A percentile compares a stretch with the other conserved stretches of the same genome.
Evolutionary conservation across 2,797 vertebrate genomes (phyloP).

Genomic region (Squalus acanthias): DNA sequence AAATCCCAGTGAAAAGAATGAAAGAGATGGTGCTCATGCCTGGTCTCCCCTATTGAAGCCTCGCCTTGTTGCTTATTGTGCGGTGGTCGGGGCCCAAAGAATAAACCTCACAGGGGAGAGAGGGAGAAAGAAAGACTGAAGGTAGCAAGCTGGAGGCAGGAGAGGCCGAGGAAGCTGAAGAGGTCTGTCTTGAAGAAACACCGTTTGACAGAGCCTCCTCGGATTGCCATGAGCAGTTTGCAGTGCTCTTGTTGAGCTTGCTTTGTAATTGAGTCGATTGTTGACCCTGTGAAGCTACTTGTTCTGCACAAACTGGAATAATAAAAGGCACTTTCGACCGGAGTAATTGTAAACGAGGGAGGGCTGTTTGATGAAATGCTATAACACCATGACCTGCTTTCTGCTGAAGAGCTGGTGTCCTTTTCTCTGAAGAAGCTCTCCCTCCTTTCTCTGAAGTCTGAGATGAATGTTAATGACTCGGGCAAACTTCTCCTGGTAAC

Average conservation of each 20-base stretch:
- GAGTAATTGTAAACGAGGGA: background rate
- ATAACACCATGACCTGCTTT: background rate
- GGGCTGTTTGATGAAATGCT: background rate
- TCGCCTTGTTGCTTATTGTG: background rate
- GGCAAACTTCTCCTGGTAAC: background rate
- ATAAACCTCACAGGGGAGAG: background rate
- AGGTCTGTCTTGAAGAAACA: background rate
- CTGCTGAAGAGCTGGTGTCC: background rate
- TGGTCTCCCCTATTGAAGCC: background rate
- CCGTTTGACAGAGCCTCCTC: conserved; percentile 50
- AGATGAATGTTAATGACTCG: conserved; percentile 1
- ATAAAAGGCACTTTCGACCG: conserved; percentile 8
- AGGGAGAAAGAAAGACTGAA: background rate
- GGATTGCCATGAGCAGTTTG: conserved; percentile 52
- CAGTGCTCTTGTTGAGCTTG: conserved; percentile 61
- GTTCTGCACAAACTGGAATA: conserved; percentile 9
- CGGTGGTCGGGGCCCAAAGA: background rate
- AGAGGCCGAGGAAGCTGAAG: background rate
- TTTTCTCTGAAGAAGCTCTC: background rate
- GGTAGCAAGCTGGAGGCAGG: background rate
- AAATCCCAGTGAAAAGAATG: background rate
- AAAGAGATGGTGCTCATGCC: background rate
- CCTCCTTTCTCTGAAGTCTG: background rate
- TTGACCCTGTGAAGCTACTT: conserved; percentile 52
- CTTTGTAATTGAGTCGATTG: conserved; percentile 70